Conservation (phyloP, 2,113 vertebrate genomes). For the Otis tarda region DNA sequence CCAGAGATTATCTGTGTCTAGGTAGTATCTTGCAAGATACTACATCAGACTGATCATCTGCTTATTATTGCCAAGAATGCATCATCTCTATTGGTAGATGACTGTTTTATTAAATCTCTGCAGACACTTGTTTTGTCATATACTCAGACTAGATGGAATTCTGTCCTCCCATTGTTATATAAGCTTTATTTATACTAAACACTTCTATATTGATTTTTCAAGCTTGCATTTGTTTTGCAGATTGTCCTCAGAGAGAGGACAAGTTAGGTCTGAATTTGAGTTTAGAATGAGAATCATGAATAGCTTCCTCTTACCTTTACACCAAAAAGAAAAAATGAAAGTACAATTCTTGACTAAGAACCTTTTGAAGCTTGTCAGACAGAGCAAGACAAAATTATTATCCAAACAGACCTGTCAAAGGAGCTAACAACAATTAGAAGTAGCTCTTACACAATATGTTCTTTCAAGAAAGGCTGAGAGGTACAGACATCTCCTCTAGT, state of each 20-base stretch:
- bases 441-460: neutral
- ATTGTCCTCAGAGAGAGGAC: neutral
- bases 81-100: neutral
- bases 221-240: neutral
- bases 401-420: neutral
- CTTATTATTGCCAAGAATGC: neutral
- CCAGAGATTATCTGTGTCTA: neutral
- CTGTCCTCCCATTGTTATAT: neutral
- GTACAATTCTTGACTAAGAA: neutral
- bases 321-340: neutral
- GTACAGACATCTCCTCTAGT: neutral
- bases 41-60: neutral
- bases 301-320: neutral
- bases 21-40: neutral
- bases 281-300: neutral
- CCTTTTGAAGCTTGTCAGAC: neutral
- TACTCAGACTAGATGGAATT: neutral
- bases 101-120: neutral
- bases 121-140: neutral
- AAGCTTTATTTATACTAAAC: neutral
- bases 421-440: neutral
- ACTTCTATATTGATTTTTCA: neutral
- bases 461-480: neutral
- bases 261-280: neutral
- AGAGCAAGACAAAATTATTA: neutral